Percentiles rank a stretch among this genome's conserved stretches.
phyloP scores from a whole-genome alignment of 2,113 vertebrate genomes.

The Melanerpes aurifrons region DNA sequence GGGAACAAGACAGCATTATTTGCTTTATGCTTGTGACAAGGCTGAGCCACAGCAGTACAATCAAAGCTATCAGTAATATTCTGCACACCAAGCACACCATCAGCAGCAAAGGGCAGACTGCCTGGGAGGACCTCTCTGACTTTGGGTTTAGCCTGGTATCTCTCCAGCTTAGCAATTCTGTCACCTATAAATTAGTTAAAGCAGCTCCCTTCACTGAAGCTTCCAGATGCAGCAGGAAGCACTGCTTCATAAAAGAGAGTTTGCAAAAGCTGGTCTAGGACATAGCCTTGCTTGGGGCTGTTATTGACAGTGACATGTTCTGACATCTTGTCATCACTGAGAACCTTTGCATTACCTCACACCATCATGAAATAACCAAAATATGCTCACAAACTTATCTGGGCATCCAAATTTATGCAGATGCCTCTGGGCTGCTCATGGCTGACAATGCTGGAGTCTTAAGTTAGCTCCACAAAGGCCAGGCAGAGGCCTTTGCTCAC shows the following conservation, averaged over 20 bases:
- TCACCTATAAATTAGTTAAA: constrained; percentile 22
- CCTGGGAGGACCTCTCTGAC: neutral
- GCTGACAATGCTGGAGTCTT: neutral
- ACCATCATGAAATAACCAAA: neutral
- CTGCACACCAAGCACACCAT: neutral
- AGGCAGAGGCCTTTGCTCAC: neutral
- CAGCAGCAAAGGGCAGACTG: constrained; percentile 7
- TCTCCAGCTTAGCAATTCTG: constrained; percentile 32
- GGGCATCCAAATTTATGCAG: neutral
- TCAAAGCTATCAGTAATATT: neutral
- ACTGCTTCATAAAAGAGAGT: neutral
- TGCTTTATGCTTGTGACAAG: neutral
- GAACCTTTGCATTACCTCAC: neutral
- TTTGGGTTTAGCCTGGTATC: neutral
- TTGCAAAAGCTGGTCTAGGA: neutral
- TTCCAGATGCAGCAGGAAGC: neutral
- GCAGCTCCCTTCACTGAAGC: neutral
- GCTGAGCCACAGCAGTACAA: neutral
- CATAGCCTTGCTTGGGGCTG: neutral
- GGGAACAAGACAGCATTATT: neutral
- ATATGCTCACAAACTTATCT: neutral
- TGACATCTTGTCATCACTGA: neutral
- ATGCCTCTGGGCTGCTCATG: neutral
- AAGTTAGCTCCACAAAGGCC: neutral
- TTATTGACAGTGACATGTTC: constrained; percentile 30